Base-by-base conservation (phyloP, 2,113 vertebrate species). In the Pachycephala philippinensis region DNA sequence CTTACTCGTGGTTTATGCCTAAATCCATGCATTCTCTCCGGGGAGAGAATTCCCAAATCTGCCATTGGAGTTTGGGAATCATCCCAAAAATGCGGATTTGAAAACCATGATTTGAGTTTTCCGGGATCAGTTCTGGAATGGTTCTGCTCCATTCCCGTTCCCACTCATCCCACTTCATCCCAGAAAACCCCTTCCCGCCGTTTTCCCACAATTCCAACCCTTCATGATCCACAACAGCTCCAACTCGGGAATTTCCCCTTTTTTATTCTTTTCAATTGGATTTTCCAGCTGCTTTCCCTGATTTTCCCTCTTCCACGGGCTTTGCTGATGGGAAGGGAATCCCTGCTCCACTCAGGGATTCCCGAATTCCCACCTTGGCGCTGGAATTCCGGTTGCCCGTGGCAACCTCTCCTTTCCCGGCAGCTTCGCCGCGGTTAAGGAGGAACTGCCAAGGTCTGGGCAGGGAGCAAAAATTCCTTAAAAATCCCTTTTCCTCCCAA, bases 401-500 rank as follows among this genome's bases (percentile, higher is more conserved):
- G 54, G 84, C 94, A 97, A 94, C 93, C 81, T 93, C 77, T 72
- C 76, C 74, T 84, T 87, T 90, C n/a, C 68, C 47, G 20, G 39
- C 23, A 60, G 57, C 57, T 60, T 26, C 15, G n/a, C 57, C 35
- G n/a, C 16, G 57, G 9, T 70, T 64, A 83, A 71, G 10, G 31
- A 75, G 44, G 65, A 28, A 40, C 30, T 53, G 30, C 63, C 7
- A 14, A 91, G 87, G 66, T 90, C 65, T 35, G 31, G 1, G 57
- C 15, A 37, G 86, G 76, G 59, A 56, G 52, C n/a, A 52, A 19
- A 59, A 77, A 59, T 60, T 37, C 11, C 65, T 71, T 70, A 69
- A n/a, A 77, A 84, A 44, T 53, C 2, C 8, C 35, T 53, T 52
- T 47, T 24, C 40, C 35, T 47, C 22, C 28, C 37, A 50, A 54